A percentile compares a stretch with the other conserved stretches of the same genome.
These are phyloP conservation scores for Dicrurus megarhynchus DNA, from an alignment of 2,113 vertebrate species.

Conservation along the genomic window DNA sequence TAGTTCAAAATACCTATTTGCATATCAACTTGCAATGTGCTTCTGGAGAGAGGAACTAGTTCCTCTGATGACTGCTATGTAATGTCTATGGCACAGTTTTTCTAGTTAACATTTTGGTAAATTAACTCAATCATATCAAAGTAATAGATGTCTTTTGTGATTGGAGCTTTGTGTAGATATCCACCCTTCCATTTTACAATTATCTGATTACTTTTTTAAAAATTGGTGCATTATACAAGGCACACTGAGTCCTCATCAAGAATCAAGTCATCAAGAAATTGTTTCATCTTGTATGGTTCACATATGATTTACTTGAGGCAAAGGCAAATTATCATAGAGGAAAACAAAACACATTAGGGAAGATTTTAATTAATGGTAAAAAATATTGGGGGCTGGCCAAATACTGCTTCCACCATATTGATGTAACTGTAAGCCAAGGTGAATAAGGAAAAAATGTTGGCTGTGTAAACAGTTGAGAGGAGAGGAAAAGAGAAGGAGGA, in stretches of 20 bases:
- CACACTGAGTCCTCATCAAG: slow-evolving; percentile 22
- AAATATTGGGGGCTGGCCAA: background rate
- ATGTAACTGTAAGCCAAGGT: background rate
- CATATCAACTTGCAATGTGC: background rate
- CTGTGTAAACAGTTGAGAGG: background rate
- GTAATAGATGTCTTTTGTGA: background rate
- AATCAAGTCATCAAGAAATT: slow-evolving; percentile 46
- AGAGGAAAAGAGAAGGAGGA: background rate
- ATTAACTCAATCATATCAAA: slow-evolving; percentile 14
- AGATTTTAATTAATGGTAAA: background rate
- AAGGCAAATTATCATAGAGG: background rate
- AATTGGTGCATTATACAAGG: background rate
- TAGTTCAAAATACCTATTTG: background rate
- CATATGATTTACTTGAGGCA: background rate
- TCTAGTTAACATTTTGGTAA: background rate
- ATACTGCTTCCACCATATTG: background rate
- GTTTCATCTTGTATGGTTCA: background rate
- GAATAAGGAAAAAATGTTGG: background rate
- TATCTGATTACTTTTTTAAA: slow-evolving; percentile 7
- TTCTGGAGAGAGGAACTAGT: background rate
- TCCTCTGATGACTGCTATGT: background rate
- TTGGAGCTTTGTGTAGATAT: background rate
- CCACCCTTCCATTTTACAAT: slow-evolving; percentile 15
- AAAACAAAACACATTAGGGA: slow-evolving; percentile 32
- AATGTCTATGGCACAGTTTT: background rate